phyloP scores from a whole-genome alignment of 2,797 vertebrate genomes.

The Enteromius anoplus region DNA sequence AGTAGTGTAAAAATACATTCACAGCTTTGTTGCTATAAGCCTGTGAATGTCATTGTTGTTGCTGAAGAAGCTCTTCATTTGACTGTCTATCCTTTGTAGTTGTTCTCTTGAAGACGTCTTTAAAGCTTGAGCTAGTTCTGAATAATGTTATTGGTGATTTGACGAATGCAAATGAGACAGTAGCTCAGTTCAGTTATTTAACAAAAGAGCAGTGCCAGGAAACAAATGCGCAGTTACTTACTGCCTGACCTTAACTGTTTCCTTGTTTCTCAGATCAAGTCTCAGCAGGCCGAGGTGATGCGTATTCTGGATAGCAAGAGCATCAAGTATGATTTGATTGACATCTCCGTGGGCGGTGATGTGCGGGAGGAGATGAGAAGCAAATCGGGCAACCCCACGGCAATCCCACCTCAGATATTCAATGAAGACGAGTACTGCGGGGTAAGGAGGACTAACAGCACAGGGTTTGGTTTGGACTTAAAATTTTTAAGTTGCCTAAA shows the following conservation, averaged over 20 bases:
- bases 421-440: constrained; percentile 94
- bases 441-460: constrained; percentile 76
- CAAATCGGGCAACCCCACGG: constrained; percentile 86
- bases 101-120: background rate
- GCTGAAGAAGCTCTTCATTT: background rate
- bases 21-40: background rate
- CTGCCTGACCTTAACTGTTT: background rate
- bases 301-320: constrained; percentile 92
- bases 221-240: background rate
- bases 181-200: background rate
- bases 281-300: constrained; percentile 90
- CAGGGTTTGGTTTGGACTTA: background rate
- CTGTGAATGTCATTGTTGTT: background rate
- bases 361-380: constrained; percentile 91
- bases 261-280: constrained; percentile 84
- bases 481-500: background rate
- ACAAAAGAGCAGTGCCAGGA: background rate
- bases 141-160: constrained; percentile 8
- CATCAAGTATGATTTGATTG: constrained; percentile 89
- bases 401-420: constrained; percentile 93
- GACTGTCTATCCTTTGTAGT: background rate
- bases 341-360: constrained; percentile 89
- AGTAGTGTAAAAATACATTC: background rate
- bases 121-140: background rate
- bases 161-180: background rate